Conservation (phyloP, 2,113 vertebrate species). For the Alethe castanea region DNA sequence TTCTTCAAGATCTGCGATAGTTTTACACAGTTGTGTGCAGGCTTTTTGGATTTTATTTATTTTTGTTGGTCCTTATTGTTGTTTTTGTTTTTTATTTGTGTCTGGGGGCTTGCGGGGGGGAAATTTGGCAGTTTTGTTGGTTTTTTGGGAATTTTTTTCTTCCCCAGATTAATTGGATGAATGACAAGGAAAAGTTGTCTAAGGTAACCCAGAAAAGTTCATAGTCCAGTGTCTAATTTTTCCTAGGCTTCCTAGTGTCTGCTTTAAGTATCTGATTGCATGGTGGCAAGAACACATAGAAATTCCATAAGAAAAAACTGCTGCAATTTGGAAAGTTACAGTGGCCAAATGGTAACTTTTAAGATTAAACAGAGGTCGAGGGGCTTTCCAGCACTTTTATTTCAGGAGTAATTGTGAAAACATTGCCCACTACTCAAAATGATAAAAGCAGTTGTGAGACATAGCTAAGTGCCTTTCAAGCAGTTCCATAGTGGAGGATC, state of each 20-base stretch:
- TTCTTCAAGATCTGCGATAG: background rate
- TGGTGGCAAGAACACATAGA: background rate
- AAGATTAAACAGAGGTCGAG: background rate
- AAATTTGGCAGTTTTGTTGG: background rate
- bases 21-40: background rate
- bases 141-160: background rate
- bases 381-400: background rate
- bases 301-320: background rate
- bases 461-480: background rate
- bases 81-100: background rate
- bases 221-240: background rate
- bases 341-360: background rate
- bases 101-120: accelerated
- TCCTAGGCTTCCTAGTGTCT: background rate
- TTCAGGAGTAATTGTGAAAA: background rate
- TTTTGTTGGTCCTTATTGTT: background rate
- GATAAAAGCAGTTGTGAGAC: background rate
- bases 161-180: background rate
- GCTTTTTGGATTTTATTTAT: background rate
- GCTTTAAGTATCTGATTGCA: background rate
- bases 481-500: background rate
- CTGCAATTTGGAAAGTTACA: background rate
- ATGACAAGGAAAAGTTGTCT: background rate
- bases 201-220: background rate
- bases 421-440: background rate